phyloP scores from a whole-genome alignment of 2,888 invertebrate species.

The Drosophila bunnanda region DNA sequence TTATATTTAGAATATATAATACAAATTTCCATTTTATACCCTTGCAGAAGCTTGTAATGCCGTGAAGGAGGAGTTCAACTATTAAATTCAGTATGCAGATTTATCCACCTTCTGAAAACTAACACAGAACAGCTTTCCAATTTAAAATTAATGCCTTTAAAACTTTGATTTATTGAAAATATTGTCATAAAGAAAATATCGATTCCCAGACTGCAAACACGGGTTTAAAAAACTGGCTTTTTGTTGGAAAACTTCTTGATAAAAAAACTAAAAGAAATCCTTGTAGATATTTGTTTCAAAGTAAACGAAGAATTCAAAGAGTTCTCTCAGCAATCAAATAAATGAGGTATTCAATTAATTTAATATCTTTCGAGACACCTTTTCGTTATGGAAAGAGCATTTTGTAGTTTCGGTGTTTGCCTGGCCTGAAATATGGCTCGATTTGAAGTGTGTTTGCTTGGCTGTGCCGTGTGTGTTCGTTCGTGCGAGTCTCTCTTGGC shows the following conservation, averaged over 20 bases:
- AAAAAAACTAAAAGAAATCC: background rate
- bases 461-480: background rate
- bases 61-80: no score
- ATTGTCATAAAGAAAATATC: no score
- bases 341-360: background rate
- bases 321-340: background rate
- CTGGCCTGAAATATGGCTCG: background rate
- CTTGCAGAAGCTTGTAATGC: no score
- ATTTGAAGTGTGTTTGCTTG: slow-evolving; percentile 22
- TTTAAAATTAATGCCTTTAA: background rate
- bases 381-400: slow-evolving; percentile 5
- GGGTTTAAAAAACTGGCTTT: no score
- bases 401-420: background rate
- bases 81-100: no score
- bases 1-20: no score
- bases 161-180: no score
- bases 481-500: slow-evolving; percentile 3
- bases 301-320: background rate
- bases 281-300: background rate
- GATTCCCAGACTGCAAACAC: no score
- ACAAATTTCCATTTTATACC: no score
- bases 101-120: no score
- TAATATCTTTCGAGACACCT: background rate
- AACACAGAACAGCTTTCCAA: no score
- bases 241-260: background rate